Conservation (phyloP, 1,140 invertebrate species). For the Diabrotica undecimpunctata region DNA sequence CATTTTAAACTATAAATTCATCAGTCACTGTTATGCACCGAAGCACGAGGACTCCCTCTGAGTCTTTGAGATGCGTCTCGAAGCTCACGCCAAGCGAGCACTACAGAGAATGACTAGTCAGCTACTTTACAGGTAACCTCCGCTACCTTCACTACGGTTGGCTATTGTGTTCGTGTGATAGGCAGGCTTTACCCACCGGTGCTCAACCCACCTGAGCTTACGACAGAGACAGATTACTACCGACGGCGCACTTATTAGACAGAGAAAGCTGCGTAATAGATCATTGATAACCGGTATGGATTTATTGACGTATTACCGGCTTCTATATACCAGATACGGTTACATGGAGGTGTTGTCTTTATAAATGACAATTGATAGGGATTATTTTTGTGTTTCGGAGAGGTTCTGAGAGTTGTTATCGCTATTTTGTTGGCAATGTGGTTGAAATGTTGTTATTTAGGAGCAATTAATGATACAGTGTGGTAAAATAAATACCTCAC, state of each 20-base stretch:
- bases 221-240: slow-evolving; percentile 17
- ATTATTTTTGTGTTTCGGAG: slow-evolving; percentile 9
- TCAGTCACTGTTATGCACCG: not conserved
- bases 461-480: too few species aligned
- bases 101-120: slow-evolving; percentile 47
- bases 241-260: slow-evolving; percentile 9
- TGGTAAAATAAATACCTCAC: too few species aligned
- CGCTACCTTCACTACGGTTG: slow-evolving; percentile 44
- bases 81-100: slow-evolving; percentile 46
- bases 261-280: slow-evolving; percentile 22
- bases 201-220: slow-evolving; percentile 41
- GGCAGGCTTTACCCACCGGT: slow-evolving; percentile 43
- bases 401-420: slow-evolving; percentile 13
- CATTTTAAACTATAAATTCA: slow-evolving; percentile 31
- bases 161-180: slow-evolving; percentile 44
- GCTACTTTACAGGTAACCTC: slow-evolving; percentile 44
- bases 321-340: slow-evolving; percentile 33
- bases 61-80: slow-evolving; percentile 5
- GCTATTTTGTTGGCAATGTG: slow-evolving; percentile 11
- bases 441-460: not conserved
- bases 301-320: slow-evolving; percentile 42
- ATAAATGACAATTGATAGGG: slow-evolving; percentile 20
- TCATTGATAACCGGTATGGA: slow-evolving; percentile 36
- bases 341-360: slow-evolving; percentile 31
- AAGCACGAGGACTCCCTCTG: too few species aligned